Evolutionary conservation across 2,888 invertebrate genomes (phyloP).

Genomic region (Exephanes ischioxanthus): DNA sequence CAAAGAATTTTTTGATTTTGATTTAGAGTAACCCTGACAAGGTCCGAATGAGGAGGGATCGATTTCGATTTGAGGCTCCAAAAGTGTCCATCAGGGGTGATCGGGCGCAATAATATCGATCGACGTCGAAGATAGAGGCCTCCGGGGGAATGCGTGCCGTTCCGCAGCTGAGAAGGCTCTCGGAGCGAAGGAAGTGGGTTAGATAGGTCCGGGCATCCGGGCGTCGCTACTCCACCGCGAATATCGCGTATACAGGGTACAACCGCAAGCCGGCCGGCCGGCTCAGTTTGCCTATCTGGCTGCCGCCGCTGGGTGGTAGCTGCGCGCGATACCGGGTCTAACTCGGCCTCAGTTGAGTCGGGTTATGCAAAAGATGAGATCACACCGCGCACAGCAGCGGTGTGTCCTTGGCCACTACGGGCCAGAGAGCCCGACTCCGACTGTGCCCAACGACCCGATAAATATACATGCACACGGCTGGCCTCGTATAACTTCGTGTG

Average conservation of each 20-base stretch:
- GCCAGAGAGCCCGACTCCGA: constrained; percentile 28
- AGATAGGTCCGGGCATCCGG: constrained; percentile 59
- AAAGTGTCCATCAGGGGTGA: neutral
- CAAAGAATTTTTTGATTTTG: too few relatives aligned
- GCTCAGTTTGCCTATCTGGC: constrained; percentile 27
- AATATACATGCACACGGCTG: constrained; percentile 68
- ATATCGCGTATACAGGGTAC: constrained; percentile 14
- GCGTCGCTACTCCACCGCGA: neutral
- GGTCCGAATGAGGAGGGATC: too few relatives aligned
- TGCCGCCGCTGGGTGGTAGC: constrained; percentile 51
- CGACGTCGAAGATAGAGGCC: neutral
- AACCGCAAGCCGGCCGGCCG: constrained; percentile 38
- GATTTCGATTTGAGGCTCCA: neutral
- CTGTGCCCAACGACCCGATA: constrained; percentile 67
- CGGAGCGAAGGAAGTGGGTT: constrained; percentile 47
- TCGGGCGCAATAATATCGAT: neutral
- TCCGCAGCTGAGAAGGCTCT: neutral
- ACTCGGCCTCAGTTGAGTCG: constrained; percentile 75
- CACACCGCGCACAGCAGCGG: constrained; percentile 61
- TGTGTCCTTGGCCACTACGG: constrained; percentile 72
- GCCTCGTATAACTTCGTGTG: constrained; percentile 23
- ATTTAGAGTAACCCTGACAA: too few relatives aligned
- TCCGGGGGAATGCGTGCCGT: neutral
- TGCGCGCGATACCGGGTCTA: constrained; percentile 69
- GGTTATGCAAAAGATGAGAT: constrained; percentile 78